These are phyloP conservation scores for Chionoecetes opilio DNA, from an alignment of 1,140 invertebrate species.

Conservation along the genomic window DNA sequence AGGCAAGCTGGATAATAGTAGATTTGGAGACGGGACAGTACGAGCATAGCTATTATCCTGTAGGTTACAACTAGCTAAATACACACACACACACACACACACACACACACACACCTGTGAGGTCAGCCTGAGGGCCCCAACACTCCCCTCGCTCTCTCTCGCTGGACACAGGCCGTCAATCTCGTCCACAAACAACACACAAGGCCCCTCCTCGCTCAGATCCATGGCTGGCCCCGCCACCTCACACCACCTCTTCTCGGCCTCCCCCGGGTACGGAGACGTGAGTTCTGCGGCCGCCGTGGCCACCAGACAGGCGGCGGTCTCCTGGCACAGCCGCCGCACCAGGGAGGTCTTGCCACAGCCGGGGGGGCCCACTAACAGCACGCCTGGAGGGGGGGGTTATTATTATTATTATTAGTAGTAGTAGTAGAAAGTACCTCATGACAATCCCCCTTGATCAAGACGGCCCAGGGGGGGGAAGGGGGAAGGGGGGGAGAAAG, in stretches of 20 bases:
- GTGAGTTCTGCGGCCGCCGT: constrained; percentile 61
- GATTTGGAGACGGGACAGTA: too few species aligned
- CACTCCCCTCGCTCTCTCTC: constrained; percentile 50
- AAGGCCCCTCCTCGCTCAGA: constrained; percentile 73
- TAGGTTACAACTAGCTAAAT: too few species aligned
- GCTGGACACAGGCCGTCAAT: constrained; percentile 62
- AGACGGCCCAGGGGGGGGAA: too few species aligned
- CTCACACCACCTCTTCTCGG: constrained; percentile 47
- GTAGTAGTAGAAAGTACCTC: too few species aligned
- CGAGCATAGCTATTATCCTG: too few species aligned
- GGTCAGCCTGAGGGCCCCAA: background rate
- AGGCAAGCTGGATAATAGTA: too few species aligned
- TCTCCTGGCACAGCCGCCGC: constrained; percentile 65
- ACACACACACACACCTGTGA: constrained; percentile 30
- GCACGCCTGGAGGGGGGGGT: constrained; percentile 40
- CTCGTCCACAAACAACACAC: constrained; percentile 71
- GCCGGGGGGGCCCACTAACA: constrained; percentile 66
- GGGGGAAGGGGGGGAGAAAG: too few species aligned
- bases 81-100: too few species aligned
- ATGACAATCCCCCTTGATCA: too few species aligned
- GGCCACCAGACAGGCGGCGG: constrained; percentile 59
- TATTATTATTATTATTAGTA: too few species aligned
- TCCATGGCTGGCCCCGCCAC: constrained; percentile 48
- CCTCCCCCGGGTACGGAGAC: constrained; percentile 58
- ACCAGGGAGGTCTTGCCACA: constrained; percentile 71